Conservation (phyloP, 1,140 invertebrate species). For the Lethrus apterus region DNA sequence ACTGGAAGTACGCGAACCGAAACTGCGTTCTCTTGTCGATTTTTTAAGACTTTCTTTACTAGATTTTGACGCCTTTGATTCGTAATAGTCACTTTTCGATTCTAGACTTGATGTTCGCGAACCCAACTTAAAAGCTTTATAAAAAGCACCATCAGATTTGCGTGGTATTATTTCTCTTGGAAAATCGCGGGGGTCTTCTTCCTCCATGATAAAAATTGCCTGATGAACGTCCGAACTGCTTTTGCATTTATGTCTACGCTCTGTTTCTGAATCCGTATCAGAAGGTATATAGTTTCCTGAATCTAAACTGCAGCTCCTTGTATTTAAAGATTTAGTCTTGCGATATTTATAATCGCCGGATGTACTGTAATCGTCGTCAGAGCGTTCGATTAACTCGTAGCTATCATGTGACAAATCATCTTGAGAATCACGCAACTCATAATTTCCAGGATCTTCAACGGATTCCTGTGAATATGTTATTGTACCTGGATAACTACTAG, state of each 20-base stretch:
- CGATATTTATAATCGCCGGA: constrained; percentile 32
- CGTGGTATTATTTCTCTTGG: constrained; percentile 58
- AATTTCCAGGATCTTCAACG: constrained; percentile 50
- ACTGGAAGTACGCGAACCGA: constrained; percentile 53
- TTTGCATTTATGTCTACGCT: constrained; percentile 50
- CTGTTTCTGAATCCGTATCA: constrained; percentile 55
- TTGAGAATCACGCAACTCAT: constrained; percentile 61
- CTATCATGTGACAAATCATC: constrained; percentile 84
- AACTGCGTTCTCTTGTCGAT: constrained; percentile 46
- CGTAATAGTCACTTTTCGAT: constrained; percentile 58
- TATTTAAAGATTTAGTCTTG: constrained; percentile 26
- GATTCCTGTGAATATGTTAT: constrained; percentile 55
- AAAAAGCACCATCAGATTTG: constrained; percentile 59
- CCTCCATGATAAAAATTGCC: constrained; percentile 58
- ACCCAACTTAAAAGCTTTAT: constrained; percentile 55
- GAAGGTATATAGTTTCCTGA: constrained; percentile 58
- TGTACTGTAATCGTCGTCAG: constrained; percentile 52
- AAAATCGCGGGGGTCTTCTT: constrained; percentile 58
- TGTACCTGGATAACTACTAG: constrained; percentile 76
- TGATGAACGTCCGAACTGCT: constrained; percentile 51
- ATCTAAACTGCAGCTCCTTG: constrained; percentile 57
- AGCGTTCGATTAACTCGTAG: constrained; percentile 75
- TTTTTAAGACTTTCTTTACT: constrained; percentile 54
- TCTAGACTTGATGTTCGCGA: constrained; percentile 59
- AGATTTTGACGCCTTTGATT: constrained; percentile 54